Conservation (phyloP, 2,113 vertebrate species). For the Garra rufa region DNA sequence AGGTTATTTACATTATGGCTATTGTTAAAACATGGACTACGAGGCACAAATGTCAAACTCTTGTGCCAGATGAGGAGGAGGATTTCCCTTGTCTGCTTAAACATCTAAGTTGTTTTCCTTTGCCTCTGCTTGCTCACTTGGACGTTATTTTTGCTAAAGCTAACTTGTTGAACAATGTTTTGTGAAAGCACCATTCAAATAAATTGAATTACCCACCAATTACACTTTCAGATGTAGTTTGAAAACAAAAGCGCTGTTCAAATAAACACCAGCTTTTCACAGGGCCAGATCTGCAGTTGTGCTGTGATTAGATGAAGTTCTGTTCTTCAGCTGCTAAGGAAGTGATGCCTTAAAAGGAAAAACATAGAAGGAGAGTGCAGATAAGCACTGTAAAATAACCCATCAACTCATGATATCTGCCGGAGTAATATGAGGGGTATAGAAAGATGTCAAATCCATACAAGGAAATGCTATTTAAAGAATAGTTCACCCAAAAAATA, state of each 20-base stretch:
- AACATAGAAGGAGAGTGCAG: background rate
- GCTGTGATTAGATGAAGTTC: background rate
- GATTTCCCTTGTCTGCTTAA: background rate
- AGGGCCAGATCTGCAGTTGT: background rate
- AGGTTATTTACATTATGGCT: background rate
- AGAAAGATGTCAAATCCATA: background rate
- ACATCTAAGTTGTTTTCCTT: background rate
- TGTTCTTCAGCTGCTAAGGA: background rate
- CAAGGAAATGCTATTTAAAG: background rate
- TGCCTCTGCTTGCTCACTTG: background rate
- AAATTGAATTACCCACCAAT: background rate
- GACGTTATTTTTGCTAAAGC: background rate
- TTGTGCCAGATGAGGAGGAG: background rate
- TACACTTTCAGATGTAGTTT: background rate
- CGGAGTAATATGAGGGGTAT: background rate
- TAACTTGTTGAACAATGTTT: background rate
- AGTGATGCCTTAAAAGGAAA: conserved; percentile 14
- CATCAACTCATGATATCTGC: background rate
- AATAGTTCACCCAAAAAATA: background rate
- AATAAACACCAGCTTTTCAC: background rate
- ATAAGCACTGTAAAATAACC: conserved; percentile 3
- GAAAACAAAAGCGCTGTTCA: background rate
- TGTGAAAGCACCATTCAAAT: background rate
- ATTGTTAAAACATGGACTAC: background rate
- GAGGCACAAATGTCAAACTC: background rate